A percentile compares a stretch with the other conserved stretches of the same genome.
phyloP scores from a whole-genome alignment of 2,113 vertebrate genomes.

The Perognathus longimembris region DNA sequence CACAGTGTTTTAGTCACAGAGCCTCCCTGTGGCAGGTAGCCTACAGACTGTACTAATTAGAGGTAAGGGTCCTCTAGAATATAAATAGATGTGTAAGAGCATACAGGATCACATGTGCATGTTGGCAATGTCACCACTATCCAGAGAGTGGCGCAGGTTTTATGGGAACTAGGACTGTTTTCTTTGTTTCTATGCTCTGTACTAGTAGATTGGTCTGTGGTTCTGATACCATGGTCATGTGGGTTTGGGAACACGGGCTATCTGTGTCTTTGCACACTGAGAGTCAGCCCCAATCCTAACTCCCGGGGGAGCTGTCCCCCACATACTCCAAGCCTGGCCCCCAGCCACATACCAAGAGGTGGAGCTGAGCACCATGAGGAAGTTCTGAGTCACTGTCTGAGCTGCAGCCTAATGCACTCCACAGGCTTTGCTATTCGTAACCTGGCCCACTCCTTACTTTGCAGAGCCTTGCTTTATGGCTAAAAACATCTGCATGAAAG shows the following conservation, averaged over 20 bases:
- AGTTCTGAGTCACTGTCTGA: slow-evolving; percentile 59
- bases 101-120: fast-evolving
- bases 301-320: not conserved
- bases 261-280: not conserved
- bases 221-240: no score
- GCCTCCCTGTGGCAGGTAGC: fast-evolving
- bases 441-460: not conserved
- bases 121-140: not conserved
- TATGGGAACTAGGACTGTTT: not conserved
- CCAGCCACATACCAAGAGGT: not conserved
- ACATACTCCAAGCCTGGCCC: not conserved
- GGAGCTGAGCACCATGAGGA: not conserved
- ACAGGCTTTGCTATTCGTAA: slow-evolving; percentile 21
- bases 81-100: no score
- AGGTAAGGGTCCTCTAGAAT: not conserved
- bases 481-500: slow-evolving; percentile 71
- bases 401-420: slow-evolving; percentile 16
- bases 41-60: not conserved
- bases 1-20: not conserved
- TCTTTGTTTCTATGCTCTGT: not conserved
- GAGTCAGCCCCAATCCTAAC: not conserved
- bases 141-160: not conserved
- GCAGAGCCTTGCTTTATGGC: not conserved
- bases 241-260: not conserved
- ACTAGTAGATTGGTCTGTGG: not conserved